Conservation (phyloP, 2,888 invertebrate species). For the Poecilobothrus nobilitatus region DNA sequence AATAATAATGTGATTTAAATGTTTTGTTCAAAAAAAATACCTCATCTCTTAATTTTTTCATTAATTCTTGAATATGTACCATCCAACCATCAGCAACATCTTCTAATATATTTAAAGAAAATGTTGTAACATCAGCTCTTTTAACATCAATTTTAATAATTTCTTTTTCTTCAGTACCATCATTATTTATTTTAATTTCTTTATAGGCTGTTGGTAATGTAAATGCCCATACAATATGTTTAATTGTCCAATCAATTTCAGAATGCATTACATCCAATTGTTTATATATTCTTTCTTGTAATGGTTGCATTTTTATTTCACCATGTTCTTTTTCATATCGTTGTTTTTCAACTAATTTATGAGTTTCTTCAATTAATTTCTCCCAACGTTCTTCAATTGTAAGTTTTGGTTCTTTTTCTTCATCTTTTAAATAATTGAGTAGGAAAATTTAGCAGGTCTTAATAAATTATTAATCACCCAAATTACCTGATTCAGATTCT, state of each 20-base stretch:
- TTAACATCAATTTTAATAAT: slow-evolving; percentile 37
- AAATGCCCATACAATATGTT: slow-evolving; percentile 40
- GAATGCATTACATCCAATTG: slow-evolving; percentile 48
- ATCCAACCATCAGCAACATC: slow-evolving; percentile 48
- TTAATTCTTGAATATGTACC: slow-evolving; percentile 43
- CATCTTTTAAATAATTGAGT: not conserved
- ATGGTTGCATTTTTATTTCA: slow-evolving; percentile 31
- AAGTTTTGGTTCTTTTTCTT: slow-evolving; percentile 32
- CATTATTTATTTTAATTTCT: slow-evolving; percentile 25
- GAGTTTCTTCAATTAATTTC: slow-evolving; percentile 46
- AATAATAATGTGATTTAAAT: too few species aligned
- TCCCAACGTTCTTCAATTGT: slow-evolving; percentile 53
- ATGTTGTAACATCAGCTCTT: slow-evolving; percentile 31
- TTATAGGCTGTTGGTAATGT: slow-evolving; percentile 39
- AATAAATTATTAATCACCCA: not conserved
- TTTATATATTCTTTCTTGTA: slow-evolving; percentile 33
- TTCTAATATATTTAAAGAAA: slow-evolving; percentile 47
- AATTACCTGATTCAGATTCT: slow-evolving; percentile 9
- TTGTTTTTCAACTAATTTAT: slow-evolving; percentile 44
- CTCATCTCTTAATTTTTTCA: slow-evolving; percentile 34
- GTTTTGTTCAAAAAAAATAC: slow-evolving; percentile 20
- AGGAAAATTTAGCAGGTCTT: not conserved
- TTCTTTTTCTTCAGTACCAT: slow-evolving; percentile 42
- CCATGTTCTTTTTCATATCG: slow-evolving; percentile 31
- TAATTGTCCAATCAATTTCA: slow-evolving; percentile 46